A percentile compares a stretch with the other conserved stretches of the same genome.
Evolutionary conservation across 1,140 invertebrate species (phyloP).

Genomic region (Papilio polyxenes): DNA sequence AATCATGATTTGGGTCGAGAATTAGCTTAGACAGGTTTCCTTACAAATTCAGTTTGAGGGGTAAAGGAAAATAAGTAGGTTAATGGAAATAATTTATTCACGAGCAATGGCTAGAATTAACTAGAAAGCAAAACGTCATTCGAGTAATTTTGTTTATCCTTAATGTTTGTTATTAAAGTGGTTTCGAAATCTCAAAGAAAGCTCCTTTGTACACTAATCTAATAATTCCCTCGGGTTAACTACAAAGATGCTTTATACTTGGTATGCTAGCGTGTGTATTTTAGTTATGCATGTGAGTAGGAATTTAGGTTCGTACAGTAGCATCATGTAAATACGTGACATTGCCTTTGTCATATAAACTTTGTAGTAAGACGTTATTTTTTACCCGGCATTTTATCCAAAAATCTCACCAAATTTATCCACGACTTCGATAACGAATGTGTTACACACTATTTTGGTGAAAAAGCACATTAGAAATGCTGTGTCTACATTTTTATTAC

Average conservation of each 20-base stretch:
- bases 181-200: slow-evolving; percentile 6
- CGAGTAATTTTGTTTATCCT: not conserved
- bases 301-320: not conserved
- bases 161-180: not conserved
- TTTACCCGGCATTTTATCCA: not conserved
- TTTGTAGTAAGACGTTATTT: not conserved
- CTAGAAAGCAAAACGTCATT: not conserved
- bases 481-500: too few relatives aligned
- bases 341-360: not conserved
- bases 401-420: too few relatives aligned
- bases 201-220: not conserved
- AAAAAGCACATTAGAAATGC: too few relatives aligned
- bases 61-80: not conserved
- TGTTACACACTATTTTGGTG: too few relatives aligned
- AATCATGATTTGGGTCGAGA: too few relatives aligned
- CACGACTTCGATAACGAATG: too few relatives aligned
- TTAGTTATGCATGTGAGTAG: not conserved
- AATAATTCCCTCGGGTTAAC: not conserved
- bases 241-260: not conserved
- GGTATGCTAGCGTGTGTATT: not conserved
- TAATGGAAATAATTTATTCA: too few relatives aligned
- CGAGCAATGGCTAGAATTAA: too few relatives aligned
- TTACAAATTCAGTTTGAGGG: not conserved
- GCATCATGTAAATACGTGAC: not conserved
- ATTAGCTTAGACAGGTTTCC: too few relatives aligned